These are phyloP conservation scores for Temnothorax curvispinosus DNA, from an alignment of 1,140 invertebrate species.

Conservation along the genomic window DNA sequence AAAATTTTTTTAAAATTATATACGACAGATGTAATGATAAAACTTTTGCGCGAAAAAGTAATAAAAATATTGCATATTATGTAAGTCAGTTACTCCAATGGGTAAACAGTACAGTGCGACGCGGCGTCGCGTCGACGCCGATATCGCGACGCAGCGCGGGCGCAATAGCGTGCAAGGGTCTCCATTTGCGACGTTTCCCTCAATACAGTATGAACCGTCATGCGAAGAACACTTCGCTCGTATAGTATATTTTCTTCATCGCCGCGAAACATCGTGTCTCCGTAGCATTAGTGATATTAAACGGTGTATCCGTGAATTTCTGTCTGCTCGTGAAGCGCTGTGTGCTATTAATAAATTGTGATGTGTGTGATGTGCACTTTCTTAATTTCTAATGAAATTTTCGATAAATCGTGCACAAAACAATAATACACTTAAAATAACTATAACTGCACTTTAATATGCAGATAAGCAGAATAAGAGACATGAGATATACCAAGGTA, in stretches of 20 bases:
- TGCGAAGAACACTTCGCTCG: not conserved
- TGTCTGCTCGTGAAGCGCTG: not conserved
- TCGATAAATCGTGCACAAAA: not conserved
- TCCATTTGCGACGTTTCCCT: not conserved
- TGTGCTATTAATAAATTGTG: not conserved
- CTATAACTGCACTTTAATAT: not conserved
- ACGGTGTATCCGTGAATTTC: not conserved
- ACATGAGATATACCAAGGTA: not conserved
- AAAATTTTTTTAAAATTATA: not conserved
- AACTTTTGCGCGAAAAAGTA: not conserved
- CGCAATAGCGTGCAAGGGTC: not conserved
- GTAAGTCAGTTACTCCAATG: not conserved
- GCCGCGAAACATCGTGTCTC: not conserved
- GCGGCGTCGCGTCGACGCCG: not conserved
- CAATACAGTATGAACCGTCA: constrained; percentile 12
- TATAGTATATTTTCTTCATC: not conserved
- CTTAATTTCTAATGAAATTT: not conserved
- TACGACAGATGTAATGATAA: not conserved
- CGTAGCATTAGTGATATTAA: not conserved
- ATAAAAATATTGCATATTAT: not conserved
- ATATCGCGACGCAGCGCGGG: not conserved
- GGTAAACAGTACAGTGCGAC: not conserved
- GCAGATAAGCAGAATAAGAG: not conserved
- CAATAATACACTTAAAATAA: not conserved
- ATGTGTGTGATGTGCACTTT: not conserved